phyloP scores from a whole-genome alignment of 2,888 invertebrate species.

The Rhamnusium bicolor region DNA sequence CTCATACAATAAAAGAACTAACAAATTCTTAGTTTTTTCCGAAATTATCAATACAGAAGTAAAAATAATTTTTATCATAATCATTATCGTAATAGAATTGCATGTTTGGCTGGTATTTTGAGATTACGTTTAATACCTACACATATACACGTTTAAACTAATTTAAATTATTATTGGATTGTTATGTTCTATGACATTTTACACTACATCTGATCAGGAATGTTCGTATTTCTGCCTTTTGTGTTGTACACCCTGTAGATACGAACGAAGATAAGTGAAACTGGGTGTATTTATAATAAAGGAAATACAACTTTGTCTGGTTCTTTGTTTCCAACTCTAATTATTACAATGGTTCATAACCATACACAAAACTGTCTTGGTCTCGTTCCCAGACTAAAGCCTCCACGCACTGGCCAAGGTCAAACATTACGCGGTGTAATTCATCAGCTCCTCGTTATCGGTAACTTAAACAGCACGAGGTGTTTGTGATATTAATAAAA shows the following conservation, averaged over 20 bases:
- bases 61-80: no score
- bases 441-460: constrained; percentile 21
- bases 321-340: constrained; percentile 58
- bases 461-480: not conserved
- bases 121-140: no score
- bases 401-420: constrained; percentile 13
- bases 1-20: no score
- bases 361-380: constrained; percentile 31
- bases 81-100: no score
- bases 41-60: no score
- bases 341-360: constrained; percentile 46
- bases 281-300: constrained; percentile 55
- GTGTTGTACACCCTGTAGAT: constrained; percentile 18
- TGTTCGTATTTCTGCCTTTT: not conserved
- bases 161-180: no score
- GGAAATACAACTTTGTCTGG: constrained; percentile 57
- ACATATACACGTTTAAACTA: no score
- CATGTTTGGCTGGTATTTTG: no score
- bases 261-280: not conserved
- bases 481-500: not conserved
- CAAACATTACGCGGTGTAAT: constrained; percentile 5
- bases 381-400: constrained; percentile 31
- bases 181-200: no score
- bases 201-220: no score
- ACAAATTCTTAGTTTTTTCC: no score